Evolutionary conservation across 30 jellyfish, hydroid and myxozoan species (phyloP), one percentile per base, ranked within the genome.

Genomic region (Aurelia sp.): DNA sequence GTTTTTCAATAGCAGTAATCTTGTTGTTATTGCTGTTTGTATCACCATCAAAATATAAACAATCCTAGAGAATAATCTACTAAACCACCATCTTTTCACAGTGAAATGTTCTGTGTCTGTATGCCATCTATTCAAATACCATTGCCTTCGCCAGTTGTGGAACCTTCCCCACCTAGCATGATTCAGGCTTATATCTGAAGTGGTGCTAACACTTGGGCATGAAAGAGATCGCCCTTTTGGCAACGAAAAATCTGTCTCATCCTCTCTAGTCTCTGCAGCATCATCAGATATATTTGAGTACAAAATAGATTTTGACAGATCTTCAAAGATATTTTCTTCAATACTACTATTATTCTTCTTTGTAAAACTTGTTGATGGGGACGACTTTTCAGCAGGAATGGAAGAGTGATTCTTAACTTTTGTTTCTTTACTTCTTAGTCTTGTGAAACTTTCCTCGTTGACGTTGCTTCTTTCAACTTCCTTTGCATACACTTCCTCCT

Each of bases 101-200:
- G 52, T 41, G 52, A 41, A 41, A 41, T 41, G 7, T 1, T 41
- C 11, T 41, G 12, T 41, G 12, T 41, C 52, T 2, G 52, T 41
- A 21, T 59, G 67, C 90, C 85, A 86, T 19, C 96, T 64, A 44
- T 86, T 76, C 63, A 86, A 75, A 52, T 86, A 86, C 96, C 96
- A 86, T 30, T 74, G 72, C 44, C 96, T 66, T 44, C 96, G 76
- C 90, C 88, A 59, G 82, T 86, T 80, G 38, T 86, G 96, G 47
- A 13, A 76, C 48, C 59, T 33, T 41, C 96, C 74, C 96, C 96
- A 86, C 40, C 57, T 65, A 19, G 74, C 96, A 86, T 86, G 96
- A 72, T 86, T 59, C 80, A 86, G 50, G 55, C 55, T 13, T n/a
- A 64, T 31, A 11, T 48, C 53, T 31, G 61, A 35, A 24, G 20